Evolutionary conservation across 2,113 vertebrate species (phyloP).

Genomic region (Pitta sordida): DNA sequence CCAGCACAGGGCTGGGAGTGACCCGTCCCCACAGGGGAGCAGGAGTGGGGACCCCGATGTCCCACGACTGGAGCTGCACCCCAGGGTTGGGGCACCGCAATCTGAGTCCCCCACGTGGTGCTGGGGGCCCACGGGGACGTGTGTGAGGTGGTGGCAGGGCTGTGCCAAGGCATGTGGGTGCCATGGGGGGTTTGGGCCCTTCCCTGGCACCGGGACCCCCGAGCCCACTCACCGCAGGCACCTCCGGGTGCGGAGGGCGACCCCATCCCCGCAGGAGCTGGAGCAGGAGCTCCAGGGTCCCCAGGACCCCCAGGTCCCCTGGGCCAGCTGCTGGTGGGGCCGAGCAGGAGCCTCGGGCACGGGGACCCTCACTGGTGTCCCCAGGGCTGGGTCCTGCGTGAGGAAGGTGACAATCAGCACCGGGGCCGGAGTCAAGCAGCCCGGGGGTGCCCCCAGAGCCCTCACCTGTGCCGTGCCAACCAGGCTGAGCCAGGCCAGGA

Average conservation of each 20-base stretch:
- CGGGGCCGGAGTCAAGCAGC: accelerated
- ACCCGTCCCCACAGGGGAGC: accelerated
- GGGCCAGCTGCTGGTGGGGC: not conserved
- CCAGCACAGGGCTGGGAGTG: not conserved
- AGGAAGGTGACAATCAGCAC: not conserved
- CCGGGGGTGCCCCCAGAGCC: accelerated
- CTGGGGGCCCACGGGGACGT: accelerated
- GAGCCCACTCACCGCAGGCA: slow-evolving; percentile 63
- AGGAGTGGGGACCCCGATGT: accelerated
- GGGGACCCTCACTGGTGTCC: not conserved
- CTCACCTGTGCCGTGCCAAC: slow-evolving; percentile 15
- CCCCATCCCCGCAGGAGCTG: slow-evolving; percentile 69
- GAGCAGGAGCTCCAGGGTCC: slow-evolving; percentile 75
- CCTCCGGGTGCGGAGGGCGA: slow-evolving; percentile 57
- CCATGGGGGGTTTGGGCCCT: accelerated
- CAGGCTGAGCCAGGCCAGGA: slow-evolving; percentile 46
- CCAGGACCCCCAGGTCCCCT: slow-evolving; percentile 63
- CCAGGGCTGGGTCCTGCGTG: not conserved
- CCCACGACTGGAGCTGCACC: accelerated
- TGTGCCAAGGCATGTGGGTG: accelerated
- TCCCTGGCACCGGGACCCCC: not conserved
- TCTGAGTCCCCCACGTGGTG: accelerated
- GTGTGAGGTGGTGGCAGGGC: accelerated
- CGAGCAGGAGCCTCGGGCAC: not conserved
- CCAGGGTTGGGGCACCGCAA: not conserved